These are phyloP conservation scores for Drosophila equinoxialis DNA, from an alignment of 1,140 invertebrate genomes.

Conservation along the genomic window DNA sequence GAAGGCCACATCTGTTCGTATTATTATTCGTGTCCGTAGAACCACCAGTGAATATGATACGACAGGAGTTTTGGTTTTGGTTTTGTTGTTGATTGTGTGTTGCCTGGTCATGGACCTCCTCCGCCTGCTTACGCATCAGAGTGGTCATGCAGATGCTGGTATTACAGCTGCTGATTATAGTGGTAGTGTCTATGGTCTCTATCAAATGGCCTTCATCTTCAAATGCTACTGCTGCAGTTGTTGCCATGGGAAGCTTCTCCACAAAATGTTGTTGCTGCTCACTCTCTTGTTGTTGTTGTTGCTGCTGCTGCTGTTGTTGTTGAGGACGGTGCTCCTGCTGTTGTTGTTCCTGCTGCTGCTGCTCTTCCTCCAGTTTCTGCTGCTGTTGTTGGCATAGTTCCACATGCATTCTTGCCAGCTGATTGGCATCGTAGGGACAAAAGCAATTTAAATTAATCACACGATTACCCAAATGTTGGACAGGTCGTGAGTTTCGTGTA, in stretches of 20 bases:
- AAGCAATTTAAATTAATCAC: conserved; percentile 73
- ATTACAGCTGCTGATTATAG: conserved; percentile 53
- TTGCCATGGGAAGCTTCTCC: background rate
- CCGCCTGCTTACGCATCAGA: conserved; percentile 36
- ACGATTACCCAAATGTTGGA: conserved; percentile 82
- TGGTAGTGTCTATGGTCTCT: conserved; percentile 62
- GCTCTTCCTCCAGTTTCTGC: conserved; percentile 26
- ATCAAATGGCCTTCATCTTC: conserved; percentile 35
- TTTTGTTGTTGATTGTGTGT: background rate
- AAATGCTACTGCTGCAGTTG: conserved; percentile 3
- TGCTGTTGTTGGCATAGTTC: conserved; percentile 48
- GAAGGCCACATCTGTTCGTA: conserved; percentile 20
- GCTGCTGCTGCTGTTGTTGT: conserved; percentile 20
- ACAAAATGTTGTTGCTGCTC: conserved; percentile 16
- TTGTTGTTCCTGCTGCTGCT: conserved; percentile 16
- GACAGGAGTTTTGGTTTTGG: background rate
- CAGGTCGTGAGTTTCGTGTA: conserved; percentile 83
- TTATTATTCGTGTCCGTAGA: background rate
- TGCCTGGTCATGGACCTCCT: conserved; percentile 6
- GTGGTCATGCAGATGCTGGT: conserved; percentile 60
- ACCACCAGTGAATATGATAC: conserved; percentile 29
- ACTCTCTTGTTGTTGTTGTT: conserved; percentile 8
- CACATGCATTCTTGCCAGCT: conserved; percentile 42
- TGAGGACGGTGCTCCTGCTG: background rate
- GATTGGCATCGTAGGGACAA: conserved; percentile 57